Percentiles rank a stretch among this genome's conserved stretches.
phyloP scores from a whole-genome alignment of 2,797 vertebrate species.

The Microctenopoma stevenorrisi region DNA sequence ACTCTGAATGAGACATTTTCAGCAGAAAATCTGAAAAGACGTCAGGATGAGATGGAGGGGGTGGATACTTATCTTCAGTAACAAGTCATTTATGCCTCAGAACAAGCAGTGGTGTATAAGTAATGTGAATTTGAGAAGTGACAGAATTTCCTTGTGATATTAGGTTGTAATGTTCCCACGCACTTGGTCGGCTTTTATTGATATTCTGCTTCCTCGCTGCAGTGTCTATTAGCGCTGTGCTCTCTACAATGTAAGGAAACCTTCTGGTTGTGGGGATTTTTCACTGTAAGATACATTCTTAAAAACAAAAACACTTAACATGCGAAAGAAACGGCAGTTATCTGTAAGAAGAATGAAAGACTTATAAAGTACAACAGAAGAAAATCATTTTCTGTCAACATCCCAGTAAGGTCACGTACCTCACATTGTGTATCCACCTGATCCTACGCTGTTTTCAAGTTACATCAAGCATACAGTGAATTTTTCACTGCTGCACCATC shows the following conservation, averaged over 20 bases:
- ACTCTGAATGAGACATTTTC: conserved; percentile 9
- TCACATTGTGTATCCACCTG: not conserved
- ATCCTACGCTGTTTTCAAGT: conserved; percentile 15
- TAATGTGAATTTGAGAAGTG: conserved; percentile 42
- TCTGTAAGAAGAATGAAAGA: conserved; percentile 15
- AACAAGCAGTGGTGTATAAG: conserved; percentile 35
- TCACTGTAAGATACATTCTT: conserved; percentile 24
- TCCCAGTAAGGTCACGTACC: conserved; percentile 17
- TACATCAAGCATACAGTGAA: not conserved
- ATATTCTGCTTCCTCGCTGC: conserved; percentile 30
- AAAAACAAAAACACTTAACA: conserved; percentile 28
- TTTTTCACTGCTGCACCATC: not conserved
- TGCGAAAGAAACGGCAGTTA: conserved; percentile 26
- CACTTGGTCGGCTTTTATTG: conserved; percentile 31
- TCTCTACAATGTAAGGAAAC: conserved; percentile 33
- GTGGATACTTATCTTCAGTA: conserved; percentile 16
- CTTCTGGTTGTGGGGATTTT: conserved; percentile 37
- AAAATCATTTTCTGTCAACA: conserved; percentile 25
- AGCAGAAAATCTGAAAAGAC: conserved; percentile 1
- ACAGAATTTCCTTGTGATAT: conserved; percentile 33
- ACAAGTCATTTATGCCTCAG: conserved; percentile 33
- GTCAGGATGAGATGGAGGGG: not conserved
- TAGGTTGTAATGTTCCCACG: conserved; percentile 40
- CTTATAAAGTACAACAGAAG: conserved; percentile 19
- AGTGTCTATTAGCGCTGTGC: conserved; percentile 30